Evolutionary conservation across 2,797 vertebrate species (phyloP).

Genomic region (Yasuhikotakia modesta): DNA sequence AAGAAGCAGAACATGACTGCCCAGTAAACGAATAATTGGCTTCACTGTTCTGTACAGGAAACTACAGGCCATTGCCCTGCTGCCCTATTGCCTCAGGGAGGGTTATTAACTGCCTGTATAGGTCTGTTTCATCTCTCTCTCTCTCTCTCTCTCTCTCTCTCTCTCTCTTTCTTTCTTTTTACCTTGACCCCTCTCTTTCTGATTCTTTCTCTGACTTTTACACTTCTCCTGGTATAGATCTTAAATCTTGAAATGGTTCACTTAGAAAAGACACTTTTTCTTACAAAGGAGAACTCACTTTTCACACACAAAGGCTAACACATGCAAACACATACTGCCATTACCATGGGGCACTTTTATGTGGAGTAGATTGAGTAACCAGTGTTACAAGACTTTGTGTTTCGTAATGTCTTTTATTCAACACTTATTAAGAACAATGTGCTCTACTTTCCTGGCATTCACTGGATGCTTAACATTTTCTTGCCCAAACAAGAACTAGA

Average conservation of each 20-base stretch:
- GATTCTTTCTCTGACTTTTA: too few species aligned
- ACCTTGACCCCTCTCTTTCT: not conserved
- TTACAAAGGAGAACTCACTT: too few species aligned
- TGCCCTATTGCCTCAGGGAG: constrained; percentile 24
- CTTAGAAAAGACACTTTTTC: too few species aligned
- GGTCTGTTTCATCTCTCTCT: not conserved
- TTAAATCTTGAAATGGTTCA: too few species aligned
- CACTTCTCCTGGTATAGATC: too few species aligned
- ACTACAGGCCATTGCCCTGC: constrained; percentile 4
- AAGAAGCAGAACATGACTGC: not conserved
- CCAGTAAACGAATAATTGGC: constrained; percentile 12
- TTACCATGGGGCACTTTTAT: constrained; percentile 64
- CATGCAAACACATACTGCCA: not conserved
- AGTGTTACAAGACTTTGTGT: constrained; percentile 66
- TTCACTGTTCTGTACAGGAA: constrained; percentile 39
- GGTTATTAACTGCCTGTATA: not conserved
- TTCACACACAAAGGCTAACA: not conserved
- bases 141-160: not conserved
- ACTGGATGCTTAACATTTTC: constrained; percentile 19
- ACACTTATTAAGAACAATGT: constrained; percentile 70
- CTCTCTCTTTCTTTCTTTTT: not conserved
- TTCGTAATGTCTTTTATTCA: constrained; percentile 69
- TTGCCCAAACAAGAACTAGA: constrained; percentile 21
- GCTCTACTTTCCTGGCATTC: constrained; percentile 32
- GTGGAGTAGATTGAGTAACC: constrained; percentile 70